phyloP scores from a whole-genome alignment of 2,113 vertebrate species.

The Zonotrichia leucophrys region DNA sequence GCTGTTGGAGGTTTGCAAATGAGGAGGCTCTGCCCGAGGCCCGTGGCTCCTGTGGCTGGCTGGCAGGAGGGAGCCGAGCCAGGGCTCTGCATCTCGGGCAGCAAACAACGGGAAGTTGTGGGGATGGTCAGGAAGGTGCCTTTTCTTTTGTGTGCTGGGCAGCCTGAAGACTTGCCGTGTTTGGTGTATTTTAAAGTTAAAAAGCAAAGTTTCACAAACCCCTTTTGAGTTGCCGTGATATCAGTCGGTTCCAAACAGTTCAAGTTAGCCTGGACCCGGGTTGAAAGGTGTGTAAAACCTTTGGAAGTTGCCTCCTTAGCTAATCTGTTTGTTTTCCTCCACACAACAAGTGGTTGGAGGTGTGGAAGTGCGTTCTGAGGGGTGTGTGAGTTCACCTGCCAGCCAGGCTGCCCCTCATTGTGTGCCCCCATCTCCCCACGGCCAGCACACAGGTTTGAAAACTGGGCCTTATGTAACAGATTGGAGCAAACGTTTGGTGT shows the following conservation, averaged over 20 bases:
- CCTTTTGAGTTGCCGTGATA: not conserved
- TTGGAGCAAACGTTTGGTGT: constrained; percentile 47
- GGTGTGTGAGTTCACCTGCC: not conserved
- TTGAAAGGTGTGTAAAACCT: not conserved
- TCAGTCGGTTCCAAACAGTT: fast-evolving
- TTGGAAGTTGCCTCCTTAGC: not conserved
- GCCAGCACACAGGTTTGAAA: not conserved
- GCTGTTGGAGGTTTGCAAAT: not conserved
- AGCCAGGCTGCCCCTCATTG: not conserved
- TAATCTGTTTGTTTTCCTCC: not conserved
- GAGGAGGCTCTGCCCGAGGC: not conserved
- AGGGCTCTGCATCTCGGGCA: not conserved
- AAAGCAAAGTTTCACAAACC: not conserved
- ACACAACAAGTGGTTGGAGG: constrained; percentile 39
- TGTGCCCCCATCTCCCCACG: not conserved
- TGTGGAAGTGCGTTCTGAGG: not conserved
- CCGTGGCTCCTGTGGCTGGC: not conserved
- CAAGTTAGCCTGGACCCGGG: not conserved
- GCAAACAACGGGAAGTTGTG: not conserved
- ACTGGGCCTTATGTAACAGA: constrained; percentile 43
- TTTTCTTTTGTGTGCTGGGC: not conserved
- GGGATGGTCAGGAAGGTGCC: not conserved
- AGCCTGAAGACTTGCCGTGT: fast-evolving
- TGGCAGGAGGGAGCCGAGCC: not conserved
- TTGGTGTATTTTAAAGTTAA: not conserved